These are phyloP conservation scores for Chirona hameri DNA, from an alignment of 2,888 invertebrate species.

Conservation along the genomic window DNA sequence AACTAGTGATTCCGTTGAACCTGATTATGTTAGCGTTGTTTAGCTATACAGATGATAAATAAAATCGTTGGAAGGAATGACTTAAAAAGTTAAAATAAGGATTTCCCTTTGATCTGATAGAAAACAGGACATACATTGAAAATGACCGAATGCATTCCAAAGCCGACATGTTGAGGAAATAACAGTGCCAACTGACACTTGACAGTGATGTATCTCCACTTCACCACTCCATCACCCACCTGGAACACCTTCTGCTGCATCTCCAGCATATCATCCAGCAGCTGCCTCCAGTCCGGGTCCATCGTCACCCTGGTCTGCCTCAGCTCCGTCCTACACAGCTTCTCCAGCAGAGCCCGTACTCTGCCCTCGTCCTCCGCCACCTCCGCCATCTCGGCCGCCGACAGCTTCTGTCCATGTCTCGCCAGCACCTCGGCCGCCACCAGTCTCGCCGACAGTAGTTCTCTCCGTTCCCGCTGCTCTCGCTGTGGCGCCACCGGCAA, in stretches of 20 bases:
- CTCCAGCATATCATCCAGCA: conserved; percentile 64
- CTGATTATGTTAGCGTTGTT: too few species aligned
- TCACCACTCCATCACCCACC: background rate
- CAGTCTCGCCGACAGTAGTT: background rate
- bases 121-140: too few species aligned
- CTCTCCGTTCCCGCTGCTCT: conserved; percentile 39
- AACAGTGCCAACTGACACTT: too few species aligned
- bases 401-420: conserved; percentile 31
- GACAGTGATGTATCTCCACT: too few species aligned
- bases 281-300: conserved; percentile 59
- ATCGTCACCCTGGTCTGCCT: conserved; percentile 46
- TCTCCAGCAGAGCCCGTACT: background rate
- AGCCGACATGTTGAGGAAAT: too few species aligned
- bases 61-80: too few species aligned
- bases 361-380: background rate
- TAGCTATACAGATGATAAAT: too few species aligned
- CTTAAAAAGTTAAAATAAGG: too few species aligned
- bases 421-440: conserved; percentile 33
- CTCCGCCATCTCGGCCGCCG: background rate
- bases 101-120: too few species aligned
- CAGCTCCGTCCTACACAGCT: conserved; percentile 37
- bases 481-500: conserved; percentile 49
- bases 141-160: too few species aligned
- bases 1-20: too few species aligned
- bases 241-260: conserved; percentile 59